Evolutionary conservation across 2,888 invertebrate species (phyloP).

Genomic region (Aphrophora alni): DNA sequence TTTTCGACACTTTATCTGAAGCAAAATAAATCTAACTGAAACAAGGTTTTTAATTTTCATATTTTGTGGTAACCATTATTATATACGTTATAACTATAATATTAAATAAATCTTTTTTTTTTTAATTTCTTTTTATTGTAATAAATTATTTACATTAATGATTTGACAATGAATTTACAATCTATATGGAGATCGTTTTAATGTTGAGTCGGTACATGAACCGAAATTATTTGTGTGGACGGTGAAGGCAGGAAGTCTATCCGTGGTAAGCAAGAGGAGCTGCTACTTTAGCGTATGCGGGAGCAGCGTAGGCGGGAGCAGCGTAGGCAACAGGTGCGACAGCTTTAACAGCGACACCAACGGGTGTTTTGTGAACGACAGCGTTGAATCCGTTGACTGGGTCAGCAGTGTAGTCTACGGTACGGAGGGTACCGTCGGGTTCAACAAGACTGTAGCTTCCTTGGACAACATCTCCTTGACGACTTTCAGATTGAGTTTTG

Average conservation of each 20-base stretch:
- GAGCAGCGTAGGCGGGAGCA: neutral
- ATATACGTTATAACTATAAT: too few species aligned
- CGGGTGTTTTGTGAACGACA: constrained; percentile 16
- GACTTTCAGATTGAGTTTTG: constrained; percentile 56
- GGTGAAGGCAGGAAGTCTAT: neutral
- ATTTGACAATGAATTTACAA: neutral
- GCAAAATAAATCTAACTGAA: too few species aligned
- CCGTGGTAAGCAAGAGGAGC: neutral
- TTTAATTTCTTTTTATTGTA: neutral
- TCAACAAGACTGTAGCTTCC: neutral
- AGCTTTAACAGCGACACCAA: neutral
- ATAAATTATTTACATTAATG: neutral
- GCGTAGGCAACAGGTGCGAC: neutral
- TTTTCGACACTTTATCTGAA: too few species aligned
- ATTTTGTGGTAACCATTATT: too few species aligned
- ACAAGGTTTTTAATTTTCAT: too few species aligned
- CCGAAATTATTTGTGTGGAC: neutral
- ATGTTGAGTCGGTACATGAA: neutral
- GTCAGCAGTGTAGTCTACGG: constrained; percentile 30
- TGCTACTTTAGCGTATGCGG: neutral
- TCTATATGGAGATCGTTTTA: neutral
- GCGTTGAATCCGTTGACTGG: constrained; percentile 35
- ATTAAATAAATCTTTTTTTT: too few species aligned
- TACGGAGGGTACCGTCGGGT: neutral
- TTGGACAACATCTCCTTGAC: neutral